These are phyloP conservation scores for Oasisia sp. DNA, from an alignment of 2,888 invertebrate species.

Conservation along the genomic window DNA sequence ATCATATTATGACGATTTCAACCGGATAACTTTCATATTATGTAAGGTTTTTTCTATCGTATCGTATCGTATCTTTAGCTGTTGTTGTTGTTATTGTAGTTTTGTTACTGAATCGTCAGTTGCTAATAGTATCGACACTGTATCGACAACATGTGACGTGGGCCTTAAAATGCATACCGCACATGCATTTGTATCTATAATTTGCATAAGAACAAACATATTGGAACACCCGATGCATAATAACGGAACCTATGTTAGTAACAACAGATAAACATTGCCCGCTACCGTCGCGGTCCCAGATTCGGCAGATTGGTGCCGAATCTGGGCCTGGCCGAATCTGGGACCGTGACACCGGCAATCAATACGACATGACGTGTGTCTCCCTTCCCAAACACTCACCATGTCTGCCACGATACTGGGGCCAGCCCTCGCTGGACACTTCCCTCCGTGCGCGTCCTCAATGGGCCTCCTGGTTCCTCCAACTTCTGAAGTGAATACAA, in stretches of 20 bases:
- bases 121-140: neutral
- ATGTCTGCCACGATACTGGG: neutral
- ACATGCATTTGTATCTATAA: too few species aligned
- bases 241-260: too few species aligned
- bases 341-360: neutral
- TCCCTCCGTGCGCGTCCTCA: neutral
- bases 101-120: neutral
- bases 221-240: too few species aligned
- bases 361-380: neutral
- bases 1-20: neutral
- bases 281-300: too few species aligned
- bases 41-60: neutral
- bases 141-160: too few species aligned
- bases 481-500: neutral
- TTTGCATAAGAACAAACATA: too few species aligned
- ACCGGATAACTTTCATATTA: neutral
- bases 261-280: too few species aligned
- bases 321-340: too few species aligned
- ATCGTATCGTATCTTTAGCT: neutral
- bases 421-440: neutral
- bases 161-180: too few species aligned
- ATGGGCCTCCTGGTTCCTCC: neutral
- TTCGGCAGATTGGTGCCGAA: too few species aligned
- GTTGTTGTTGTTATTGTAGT: neutral
- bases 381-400: neutral